phyloP scores from a whole-genome alignment of 2,797 vertebrate genomes.

The Microtus obscurus region DNA sequence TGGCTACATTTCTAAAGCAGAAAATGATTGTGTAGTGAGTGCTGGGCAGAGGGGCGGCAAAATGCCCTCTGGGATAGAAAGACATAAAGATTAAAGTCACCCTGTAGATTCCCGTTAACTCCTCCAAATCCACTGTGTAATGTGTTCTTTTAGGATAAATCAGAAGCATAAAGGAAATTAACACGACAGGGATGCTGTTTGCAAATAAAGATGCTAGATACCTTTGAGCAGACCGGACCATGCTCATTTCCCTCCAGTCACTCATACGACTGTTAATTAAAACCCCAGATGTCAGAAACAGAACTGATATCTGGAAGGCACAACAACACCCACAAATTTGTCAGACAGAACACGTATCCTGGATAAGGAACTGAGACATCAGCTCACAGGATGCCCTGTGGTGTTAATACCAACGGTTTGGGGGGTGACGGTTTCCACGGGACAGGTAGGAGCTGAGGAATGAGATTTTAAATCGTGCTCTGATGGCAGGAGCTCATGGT shows the following conservation, averaged over 20 bases:
- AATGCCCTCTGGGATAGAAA: conserved; percentile 91
- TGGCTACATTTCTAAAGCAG: conserved; percentile 92
- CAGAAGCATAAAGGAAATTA: conserved; percentile 85
- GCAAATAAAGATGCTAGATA: conserved; percentile 80
- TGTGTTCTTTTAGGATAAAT: conserved; percentile 86
- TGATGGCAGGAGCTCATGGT: conserved; percentile 22
- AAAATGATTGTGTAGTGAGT: conserved; percentile 92
- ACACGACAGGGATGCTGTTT: conserved; percentile 78
- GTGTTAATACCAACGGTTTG: conserved; percentile 84
- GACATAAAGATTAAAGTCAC: conserved; percentile 91
- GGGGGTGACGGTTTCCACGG: conserved; percentile 75
- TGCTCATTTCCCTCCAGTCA: conserved; percentile 82
- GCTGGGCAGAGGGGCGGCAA: conserved; percentile 89
- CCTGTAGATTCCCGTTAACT: conserved; percentile 88
- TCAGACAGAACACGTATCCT: conserved; percentile 85
- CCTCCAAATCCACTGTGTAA: conserved; percentile 88
- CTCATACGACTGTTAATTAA: conserved; percentile 81
- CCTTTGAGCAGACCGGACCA: conserved; percentile 62
- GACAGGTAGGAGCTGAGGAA: conserved; percentile 58
- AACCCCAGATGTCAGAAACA: conserved; percentile 80
- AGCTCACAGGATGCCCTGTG: conserved; percentile 77
- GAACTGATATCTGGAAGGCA: conserved; percentile 84
- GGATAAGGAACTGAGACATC: conserved; percentile 81
- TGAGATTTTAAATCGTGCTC: conserved; percentile 70
- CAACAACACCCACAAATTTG: conserved; percentile 84